Conservation (phyloP, 2,113 vertebrate genomes). For the Piprites chloris region DNA sequence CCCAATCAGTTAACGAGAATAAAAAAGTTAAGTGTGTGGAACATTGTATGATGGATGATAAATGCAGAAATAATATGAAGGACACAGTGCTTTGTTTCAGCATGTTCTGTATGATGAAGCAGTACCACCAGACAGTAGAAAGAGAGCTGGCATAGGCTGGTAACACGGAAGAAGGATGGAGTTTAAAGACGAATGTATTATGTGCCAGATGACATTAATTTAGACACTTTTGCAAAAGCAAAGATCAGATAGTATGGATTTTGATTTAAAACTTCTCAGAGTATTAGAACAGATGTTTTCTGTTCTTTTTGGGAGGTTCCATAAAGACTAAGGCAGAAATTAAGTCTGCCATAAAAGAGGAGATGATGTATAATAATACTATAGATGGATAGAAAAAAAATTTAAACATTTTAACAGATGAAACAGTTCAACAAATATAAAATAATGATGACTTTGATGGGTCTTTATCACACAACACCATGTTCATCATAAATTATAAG, state of each 20-base stretch:
- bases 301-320: neutral
- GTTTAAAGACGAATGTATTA: neutral
- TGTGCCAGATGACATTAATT: constrained; percentile 22
- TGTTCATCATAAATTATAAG: constrained; percentile 62
- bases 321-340: constrained; percentile 27
- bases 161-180: neutral
- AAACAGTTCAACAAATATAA: constrained; percentile 40
- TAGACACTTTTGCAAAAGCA: constrained; percentile 20
- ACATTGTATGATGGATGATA: neutral
- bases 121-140: neutral
- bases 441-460: constrained; percentile 67
- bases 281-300: constrained; percentile 41
- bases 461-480: constrained; percentile 63
- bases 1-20: neutral
- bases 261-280: constrained; percentile 45
- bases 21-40: constrained; percentile 20
- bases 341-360: constrained; percentile 41
- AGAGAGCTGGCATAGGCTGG: neutral
- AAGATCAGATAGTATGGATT: neutral
- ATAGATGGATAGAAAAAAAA: neutral
- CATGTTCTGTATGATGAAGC: neutral
- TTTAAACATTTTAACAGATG: constrained; percentile 55
- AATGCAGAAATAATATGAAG: constrained; percentile 28
- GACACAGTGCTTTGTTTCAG: constrained; percentile 4
- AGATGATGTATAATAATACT: constrained; percentile 28